These are phyloP conservation scores for Drosophila neoperkinsi DNA, from an alignment of 2,888 invertebrate genomes.

Conservation along the genomic window DNA sequence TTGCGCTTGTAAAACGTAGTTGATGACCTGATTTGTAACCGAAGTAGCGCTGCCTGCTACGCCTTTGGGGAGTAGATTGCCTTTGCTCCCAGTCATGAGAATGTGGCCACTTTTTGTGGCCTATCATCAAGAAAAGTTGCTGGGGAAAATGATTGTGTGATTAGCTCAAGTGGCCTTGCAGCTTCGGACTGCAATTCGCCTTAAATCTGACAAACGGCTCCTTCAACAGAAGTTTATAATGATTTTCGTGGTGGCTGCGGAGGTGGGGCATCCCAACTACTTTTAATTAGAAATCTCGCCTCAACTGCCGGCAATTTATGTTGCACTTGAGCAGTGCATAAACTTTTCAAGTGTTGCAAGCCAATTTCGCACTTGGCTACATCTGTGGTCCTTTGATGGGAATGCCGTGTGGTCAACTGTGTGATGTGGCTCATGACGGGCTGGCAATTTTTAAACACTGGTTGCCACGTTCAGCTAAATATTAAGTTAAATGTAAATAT, in stretches of 20 bases:
- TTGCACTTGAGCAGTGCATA: constrained; percentile 69
- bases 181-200: constrained; percentile 27
- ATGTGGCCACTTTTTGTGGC: constrained; percentile 39
- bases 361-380: constrained; percentile 77
- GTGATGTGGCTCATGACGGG: not conserved
- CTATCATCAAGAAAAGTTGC: constrained; percentile 34
- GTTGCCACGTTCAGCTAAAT: constrained; percentile 32
- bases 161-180: constrained; percentile 51
- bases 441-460: constrained; percentile 37
- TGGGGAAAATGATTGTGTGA: constrained; percentile 40
- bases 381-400: constrained; percentile 50
- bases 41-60: not conserved
- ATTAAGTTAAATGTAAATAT: constrained; percentile 33
- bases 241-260: constrained; percentile 20
- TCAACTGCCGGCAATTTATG: constrained; percentile 73
- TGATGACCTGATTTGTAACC: constrained; percentile 44
- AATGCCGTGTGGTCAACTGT: constrained; percentile 42
- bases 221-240: constrained; percentile 47
- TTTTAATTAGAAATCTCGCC: constrained; percentile 69
- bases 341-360: constrained; percentile 70
- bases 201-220: constrained; percentile 48
- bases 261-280: constrained; percentile 17
- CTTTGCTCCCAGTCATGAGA: not conserved
- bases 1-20: constrained; percentile 29
- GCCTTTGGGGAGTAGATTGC: constrained; percentile 6